Evolutionary conservation across 2,797 vertebrate species (phyloP).

Genomic region (Hyperoplus immaculatus): DNA sequence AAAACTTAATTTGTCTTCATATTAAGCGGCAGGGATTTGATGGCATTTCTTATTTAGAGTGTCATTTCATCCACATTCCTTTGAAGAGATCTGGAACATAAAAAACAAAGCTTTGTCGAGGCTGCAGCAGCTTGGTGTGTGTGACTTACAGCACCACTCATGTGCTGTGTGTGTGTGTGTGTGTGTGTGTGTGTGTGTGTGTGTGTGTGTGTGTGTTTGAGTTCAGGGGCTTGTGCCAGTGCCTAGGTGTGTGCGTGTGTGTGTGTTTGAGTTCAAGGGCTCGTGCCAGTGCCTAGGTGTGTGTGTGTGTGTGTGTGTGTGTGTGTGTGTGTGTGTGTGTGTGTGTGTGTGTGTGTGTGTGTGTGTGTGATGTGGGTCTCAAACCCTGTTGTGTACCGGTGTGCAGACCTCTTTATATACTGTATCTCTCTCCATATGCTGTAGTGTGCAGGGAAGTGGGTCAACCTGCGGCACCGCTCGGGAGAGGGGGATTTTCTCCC

Average conservation of each 20-base stretch:
- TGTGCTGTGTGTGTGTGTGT: constrained; percentile 16
- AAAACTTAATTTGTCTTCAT: constrained; percentile 55
- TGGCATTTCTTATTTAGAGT: constrained; percentile 51
- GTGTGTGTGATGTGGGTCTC: not conserved
- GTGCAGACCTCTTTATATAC: constrained; percentile 65
- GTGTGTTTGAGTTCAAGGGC: too few species aligned
- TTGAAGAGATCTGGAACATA: constrained; percentile 37
- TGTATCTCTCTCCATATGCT: constrained; percentile 63
- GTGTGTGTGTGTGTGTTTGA: not conserved
- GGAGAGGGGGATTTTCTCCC: constrained; percentile 64
- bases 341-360: constrained; percentile 4
- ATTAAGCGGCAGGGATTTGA: constrained; percentile 56
- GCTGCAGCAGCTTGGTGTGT: not conserved
- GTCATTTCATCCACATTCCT: constrained; percentile 44
- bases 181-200: not conserved
- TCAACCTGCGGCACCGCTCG: constrained; percentile 68
- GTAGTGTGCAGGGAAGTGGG: constrained; percentile 53
- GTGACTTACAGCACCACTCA: constrained; percentile 23
- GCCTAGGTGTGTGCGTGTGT: constrained; percentile 8
- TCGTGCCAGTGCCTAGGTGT: not conserved
- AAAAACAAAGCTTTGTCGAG: constrained; percentile 23
- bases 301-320: constrained; percentile 6
- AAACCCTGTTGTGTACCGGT: constrained; percentile 45
- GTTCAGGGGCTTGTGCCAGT: too few species aligned
- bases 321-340: constrained; percentile 1